Conservation (phyloP, 2,888 invertebrate genomes). For the Ichneumoninae sp. region DNA sequence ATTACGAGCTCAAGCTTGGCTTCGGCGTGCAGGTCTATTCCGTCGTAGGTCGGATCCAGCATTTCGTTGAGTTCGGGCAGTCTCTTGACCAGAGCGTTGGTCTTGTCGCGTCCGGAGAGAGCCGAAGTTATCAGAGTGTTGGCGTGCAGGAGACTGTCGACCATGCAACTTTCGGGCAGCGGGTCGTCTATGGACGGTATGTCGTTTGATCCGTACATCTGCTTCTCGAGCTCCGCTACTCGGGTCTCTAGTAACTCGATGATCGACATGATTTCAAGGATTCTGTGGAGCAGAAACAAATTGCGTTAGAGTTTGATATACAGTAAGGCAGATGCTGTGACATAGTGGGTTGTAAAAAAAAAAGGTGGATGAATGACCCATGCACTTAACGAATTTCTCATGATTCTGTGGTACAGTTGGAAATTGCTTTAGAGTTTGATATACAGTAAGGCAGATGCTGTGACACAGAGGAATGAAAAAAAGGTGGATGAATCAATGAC, state of each 20-base stretch:
- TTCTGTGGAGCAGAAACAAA: neutral
- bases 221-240: constrained; percentile 84
- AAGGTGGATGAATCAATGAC: too few species aligned
- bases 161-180: constrained; percentile 80
- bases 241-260: constrained; percentile 84
- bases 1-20: constrained; percentile 84
- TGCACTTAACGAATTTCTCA: too few species aligned
- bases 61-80: constrained; percentile 84
- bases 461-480: neutral
- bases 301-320: neutral
- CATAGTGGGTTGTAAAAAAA: neutral
- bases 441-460: neutral
- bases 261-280: constrained; percentile 64
- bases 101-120: constrained; percentile 85
- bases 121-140: constrained; percentile 85
- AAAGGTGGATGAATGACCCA: too few species aligned
- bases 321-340: neutral
- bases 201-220: constrained; percentile 82
- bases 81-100: constrained; percentile 83
- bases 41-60: constrained; percentile 84
- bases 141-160: constrained; percentile 84
- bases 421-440: neutral
- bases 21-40: constrained; percentile 83
- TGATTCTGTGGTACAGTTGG: neutral
- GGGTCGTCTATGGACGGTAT: constrained; percentile 74